Evolutionary conservation across 2,113 vertebrate species (phyloP).

Genomic region (Pseudorasbora parva): DNA sequence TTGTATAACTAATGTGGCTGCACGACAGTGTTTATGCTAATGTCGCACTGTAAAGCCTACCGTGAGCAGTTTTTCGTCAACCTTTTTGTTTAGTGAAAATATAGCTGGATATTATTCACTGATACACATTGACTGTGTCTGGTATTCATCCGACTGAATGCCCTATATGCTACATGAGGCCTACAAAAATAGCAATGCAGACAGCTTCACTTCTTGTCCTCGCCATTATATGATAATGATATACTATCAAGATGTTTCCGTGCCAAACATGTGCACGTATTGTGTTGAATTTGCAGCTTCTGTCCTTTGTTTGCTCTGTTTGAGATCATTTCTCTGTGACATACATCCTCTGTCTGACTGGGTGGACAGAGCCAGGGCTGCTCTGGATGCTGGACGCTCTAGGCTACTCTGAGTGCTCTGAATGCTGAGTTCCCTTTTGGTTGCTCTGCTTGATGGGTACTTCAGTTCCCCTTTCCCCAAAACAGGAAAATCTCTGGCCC

Average conservation of each 20-base stretch:
- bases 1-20: no score
- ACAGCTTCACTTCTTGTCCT: not conserved
- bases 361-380: not conserved
- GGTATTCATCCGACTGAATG: not conserved
- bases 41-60: not conserved
- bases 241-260: conserved; percentile 17
- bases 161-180: not conserved
- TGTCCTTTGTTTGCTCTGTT: conserved; percentile 24
- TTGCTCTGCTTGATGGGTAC: not conserved
- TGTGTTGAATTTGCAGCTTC: conserved; percentile 15
- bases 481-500: not conserved
- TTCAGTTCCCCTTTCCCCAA: not conserved
- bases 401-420: not conserved
- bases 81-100: not conserved
- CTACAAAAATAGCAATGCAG: conserved; percentile 1
- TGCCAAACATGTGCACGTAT: not conserved
- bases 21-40: not conserved
- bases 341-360: conserved; percentile 6
- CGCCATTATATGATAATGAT: conserved; percentile 15
- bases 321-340: conserved; percentile 40
- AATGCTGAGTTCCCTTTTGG: not conserved
- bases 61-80: not conserved
- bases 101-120: not conserved
- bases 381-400: not conserved
- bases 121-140: not conserved